Conservation (phyloP, 1,140 invertebrate species). For the Microvelia longipes region DNA sequence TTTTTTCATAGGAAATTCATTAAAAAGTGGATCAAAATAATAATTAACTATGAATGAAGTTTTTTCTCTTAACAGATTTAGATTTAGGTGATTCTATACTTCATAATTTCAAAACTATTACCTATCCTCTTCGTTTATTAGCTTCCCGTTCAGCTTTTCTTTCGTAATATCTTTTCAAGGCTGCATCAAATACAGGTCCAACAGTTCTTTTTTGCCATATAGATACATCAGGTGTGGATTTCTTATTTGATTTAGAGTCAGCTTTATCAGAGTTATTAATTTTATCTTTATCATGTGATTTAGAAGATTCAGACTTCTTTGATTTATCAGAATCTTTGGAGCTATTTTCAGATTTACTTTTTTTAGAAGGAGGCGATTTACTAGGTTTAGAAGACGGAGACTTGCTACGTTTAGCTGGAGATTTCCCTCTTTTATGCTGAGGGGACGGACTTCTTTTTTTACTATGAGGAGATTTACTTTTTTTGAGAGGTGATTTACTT, state of each 20-base stretch:
- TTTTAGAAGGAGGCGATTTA: background rate
- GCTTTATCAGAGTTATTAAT: conserved; percentile 10
- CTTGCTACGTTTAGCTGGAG: conserved; percentile 7
- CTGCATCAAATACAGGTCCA: conserved; percentile 59
- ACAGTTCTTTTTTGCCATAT: conserved; percentile 77
- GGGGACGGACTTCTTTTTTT: background rate
- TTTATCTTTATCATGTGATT: conserved; percentile 6
- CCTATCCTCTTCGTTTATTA: background rate
- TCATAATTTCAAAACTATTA: too few species aligned
- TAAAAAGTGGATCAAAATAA: too few species aligned
- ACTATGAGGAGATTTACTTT: too few species aligned
- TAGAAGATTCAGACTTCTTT: conserved; percentile 13
- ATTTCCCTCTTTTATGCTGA: background rate
- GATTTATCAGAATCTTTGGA: conserved; percentile 11
- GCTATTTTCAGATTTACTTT: conserved; percentile 1
- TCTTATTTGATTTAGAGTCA: conserved; percentile 20
- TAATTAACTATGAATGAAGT: too few species aligned
- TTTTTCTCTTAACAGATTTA: too few species aligned
- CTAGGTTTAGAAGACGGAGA: conserved; percentile 1
- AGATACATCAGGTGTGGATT: conserved; percentile 24
- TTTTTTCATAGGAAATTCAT: too few species aligned
- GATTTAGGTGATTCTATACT: too few species aligned
- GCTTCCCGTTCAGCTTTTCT: conserved; percentile 42
- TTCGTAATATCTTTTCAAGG: conserved; percentile 61
- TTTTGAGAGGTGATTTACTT: conserved; percentile 18